These are phyloP conservation scores for Diacarnus erythraeanus DNA, from an alignment of 37 sponge, comb jelly and placozoan species.

Conservation along the genomic window DNA sequence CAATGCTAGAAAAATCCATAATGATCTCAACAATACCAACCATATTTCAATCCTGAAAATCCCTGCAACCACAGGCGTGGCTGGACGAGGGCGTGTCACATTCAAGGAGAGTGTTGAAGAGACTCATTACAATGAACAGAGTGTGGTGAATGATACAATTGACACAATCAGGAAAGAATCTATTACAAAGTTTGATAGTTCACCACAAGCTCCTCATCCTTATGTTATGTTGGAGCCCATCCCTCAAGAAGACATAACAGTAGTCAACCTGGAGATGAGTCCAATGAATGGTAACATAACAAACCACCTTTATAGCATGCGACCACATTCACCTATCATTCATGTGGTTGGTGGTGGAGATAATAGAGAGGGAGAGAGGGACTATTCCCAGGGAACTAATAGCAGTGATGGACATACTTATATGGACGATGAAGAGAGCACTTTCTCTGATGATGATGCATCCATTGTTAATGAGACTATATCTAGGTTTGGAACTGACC, in stretches of 20 bases:
- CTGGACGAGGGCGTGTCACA: neutral
- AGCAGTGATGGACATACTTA: neutral
- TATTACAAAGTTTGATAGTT: conserved; percentile 2
- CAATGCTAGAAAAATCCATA: neutral
- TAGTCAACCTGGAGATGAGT: neutral
- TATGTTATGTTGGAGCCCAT: neutral
- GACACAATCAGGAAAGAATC: neutral
- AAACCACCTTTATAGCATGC: neutral
- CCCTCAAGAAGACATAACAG: neutral
- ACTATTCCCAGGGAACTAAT: conserved; percentile 2
- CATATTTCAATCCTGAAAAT: conserved; percentile 7
- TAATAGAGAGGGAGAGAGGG: neutral
- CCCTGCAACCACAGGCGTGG: neutral
- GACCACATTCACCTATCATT: conserved; percentile 2
- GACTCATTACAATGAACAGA: neutral
- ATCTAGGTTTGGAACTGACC: conserved; percentile 1
- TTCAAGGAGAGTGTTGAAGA: neutral
- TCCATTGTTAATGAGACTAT: neutral
- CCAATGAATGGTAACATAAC: conserved; percentile 3
- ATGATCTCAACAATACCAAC: neutral
- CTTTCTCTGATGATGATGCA: neutral
- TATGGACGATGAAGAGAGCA: conserved; percentile 4
- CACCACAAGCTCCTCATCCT: neutral
- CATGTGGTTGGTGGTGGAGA: too few relatives aligned
- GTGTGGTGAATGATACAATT: neutral